Evolutionary conservation across 2,113 vertebrate genomes (phyloP), one percentile per base, ranked within the genome.

Genomic region (Nothocercus julius): DNA sequence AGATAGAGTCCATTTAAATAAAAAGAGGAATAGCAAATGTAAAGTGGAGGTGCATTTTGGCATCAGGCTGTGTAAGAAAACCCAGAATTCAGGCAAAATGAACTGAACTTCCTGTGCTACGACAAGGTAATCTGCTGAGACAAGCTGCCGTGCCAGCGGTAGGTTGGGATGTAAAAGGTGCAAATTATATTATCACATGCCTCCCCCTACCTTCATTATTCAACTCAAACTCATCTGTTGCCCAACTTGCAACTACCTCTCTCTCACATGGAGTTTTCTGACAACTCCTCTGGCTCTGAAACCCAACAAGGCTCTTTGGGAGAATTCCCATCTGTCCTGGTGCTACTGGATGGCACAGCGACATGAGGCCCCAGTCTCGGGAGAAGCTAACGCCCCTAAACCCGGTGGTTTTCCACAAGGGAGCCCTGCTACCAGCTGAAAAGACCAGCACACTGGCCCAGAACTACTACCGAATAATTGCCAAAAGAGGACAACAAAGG

Each of bases 331-430:
- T 19, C 59, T 7, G 30, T 75, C 44, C n/a, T 27, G 36, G 44
- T 58, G n/a, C 58, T 42, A 54, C 32, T 10, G 53, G 22, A 44
- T 9, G 19, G 30, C 30, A 66, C 74, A 79, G 44, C 30, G 54
- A 22, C 42, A 32, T 0, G 0, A 67, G 64, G 24, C 9, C 34
- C 0, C 0, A 12, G n/a, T 64, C 25, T 59, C 38, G 56, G 44
- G 6, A 69, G 44, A 45, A 66, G 51, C 8, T 0, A 51, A 36
- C 20, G 15, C 27, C 21, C 32, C 34, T 47, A 36, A 84, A 51
- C 11, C 16, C 40, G 7, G 12, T 73, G 24, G 19, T 13, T 84
- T 84, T 68, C 59, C 40, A 28, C 4, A 4, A 45, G 20, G 81
- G 49, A 53, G 25, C 30, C 16, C 28, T 32, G 28, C 54, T 18